Evolutionary conservation across 1,140 invertebrate species (phyloP).

Genomic region (Dermatophagoides farinae): DNA sequence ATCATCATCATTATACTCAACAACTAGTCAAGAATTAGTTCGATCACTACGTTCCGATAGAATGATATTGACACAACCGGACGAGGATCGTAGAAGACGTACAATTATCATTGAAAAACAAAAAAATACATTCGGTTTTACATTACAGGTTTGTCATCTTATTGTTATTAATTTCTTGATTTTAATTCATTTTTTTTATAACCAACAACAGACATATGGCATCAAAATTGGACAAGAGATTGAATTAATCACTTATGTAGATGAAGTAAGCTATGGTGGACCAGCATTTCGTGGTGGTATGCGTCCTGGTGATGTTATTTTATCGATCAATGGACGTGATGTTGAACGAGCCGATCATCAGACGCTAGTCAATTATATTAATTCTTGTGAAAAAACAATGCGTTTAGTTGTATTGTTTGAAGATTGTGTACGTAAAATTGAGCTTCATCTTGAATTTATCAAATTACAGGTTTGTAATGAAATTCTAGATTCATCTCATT

Average conservation of each 20-base stretch:
- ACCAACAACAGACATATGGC: conserved; percentile 56
- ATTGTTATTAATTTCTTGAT: neutral
- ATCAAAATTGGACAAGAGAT: conserved; percentile 71
- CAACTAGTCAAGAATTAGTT: conserved; percentile 28
- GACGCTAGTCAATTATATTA: conserved; percentile 69
- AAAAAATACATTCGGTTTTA: conserved; percentile 78
- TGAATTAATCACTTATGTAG: conserved; percentile 85
- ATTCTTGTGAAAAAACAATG: conserved; percentile 67
- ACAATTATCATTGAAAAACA: conserved; percentile 71
- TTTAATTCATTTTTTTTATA: conserved; percentile 5
- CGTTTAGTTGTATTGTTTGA: conserved; percentile 84
- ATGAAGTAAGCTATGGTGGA: conserved; percentile 78
- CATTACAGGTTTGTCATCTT: conserved; percentile 40
- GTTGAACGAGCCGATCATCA: conserved; percentile 79
- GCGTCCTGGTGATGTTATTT: conserved; percentile 74
- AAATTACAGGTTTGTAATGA: conserved; percentile 41
- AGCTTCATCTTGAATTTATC: conserved; percentile 72
- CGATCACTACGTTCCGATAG: conserved; percentile 60
- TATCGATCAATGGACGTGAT: conserved; percentile 68
- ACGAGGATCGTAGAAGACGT: conserved; percentile 60
- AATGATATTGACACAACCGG: conserved; percentile 45
- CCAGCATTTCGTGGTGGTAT: conserved; percentile 72
- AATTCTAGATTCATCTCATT: neutral
- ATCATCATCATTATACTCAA: neutral
- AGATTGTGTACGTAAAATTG: conserved; percentile 78